Conservation (phyloP, 2,888 invertebrate genomes). For the Brassicogethes aeneus region DNA sequence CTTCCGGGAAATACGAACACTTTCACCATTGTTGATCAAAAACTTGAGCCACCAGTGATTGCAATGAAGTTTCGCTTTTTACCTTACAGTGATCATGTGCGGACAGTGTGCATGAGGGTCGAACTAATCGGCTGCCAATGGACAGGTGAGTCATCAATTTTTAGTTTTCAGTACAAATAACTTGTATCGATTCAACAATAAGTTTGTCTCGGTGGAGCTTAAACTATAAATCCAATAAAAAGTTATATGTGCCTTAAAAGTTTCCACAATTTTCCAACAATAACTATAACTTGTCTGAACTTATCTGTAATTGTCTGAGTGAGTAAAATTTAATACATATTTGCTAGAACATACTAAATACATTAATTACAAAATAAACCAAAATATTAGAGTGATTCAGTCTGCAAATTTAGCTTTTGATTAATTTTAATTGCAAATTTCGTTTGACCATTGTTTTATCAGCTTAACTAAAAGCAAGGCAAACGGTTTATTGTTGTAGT, state of each 20-base stretch:
- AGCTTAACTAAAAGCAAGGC: no score
- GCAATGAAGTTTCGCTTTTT: constrained; percentile 69
- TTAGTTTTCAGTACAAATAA: background rate
- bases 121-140: constrained; percentile 75
- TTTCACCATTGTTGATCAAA: constrained; percentile 62
- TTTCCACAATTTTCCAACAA: background rate
- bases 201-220: constrained; percentile 1
- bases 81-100: constrained; percentile 67
- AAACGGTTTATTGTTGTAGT: no score
- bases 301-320: constrained; percentile 2
- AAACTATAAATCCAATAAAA: constrained; percentile 1
- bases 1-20: constrained; percentile 74
- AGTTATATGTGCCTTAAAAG: background rate
- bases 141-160: constrained; percentile 53
- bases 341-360: no score
- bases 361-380: no score
- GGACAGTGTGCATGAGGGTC: constrained; percentile 73
- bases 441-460: no score
- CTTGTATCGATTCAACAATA: constrained; percentile 2
- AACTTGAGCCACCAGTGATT: constrained; percentile 66
- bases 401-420: no score
- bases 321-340: constrained; percentile 7
- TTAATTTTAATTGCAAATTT: no score
- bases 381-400: no score
- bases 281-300: background rate